A percentile compares a stretch with the other conserved stretches of the same genome.
phyloP scores from a whole-genome alignment of 2,797 vertebrate species.

The Chromobotia macracanthus region DNA sequence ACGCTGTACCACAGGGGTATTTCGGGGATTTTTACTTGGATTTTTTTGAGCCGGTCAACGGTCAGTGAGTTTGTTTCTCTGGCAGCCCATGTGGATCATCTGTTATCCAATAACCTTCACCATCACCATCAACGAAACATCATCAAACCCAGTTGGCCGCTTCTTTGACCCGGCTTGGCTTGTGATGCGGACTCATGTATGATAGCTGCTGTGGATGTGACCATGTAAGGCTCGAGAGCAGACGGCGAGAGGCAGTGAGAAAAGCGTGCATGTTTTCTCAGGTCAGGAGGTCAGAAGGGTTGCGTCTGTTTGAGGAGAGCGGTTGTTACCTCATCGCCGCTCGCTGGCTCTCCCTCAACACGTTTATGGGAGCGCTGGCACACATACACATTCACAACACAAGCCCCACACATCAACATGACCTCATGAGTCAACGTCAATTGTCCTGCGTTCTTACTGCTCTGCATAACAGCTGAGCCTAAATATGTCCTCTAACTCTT shows the following conservation, averaged over 20 bases:
- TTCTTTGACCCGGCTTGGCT: slow-evolving; percentile 32
- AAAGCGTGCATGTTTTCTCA: slow-evolving; percentile 25
- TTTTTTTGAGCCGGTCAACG: neutral
- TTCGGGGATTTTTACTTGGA: neutral
- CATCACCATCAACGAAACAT: slow-evolving; percentile 16
- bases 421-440: slow-evolving; percentile 68
- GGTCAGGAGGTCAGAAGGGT: slow-evolving; percentile 33
- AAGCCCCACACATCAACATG: slow-evolving; percentile 59
- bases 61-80: slow-evolving; percentile 17
- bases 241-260: neutral
- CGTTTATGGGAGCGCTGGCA: slow-evolving; percentile 64
- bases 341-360: slow-evolving; percentile 19
- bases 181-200: neutral
- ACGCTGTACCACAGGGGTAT: neutral
- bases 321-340: slow-evolving; percentile 26
- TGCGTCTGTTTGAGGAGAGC: slow-evolving; percentile 25
- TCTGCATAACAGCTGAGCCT: slow-evolving; percentile 65
- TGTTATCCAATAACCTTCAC: slow-evolving; percentile 15
- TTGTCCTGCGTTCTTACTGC: slow-evolving; percentile 68
- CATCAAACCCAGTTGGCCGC: slow-evolving; percentile 7
- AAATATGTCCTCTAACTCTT: slow-evolving; percentile 62
- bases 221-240: slow-evolving; percentile 43
- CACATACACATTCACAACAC: neutral
- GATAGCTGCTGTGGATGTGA: neutral
- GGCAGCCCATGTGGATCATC: neutral